phyloP scores from a whole-genome alignment of 2,113 vertebrate species.

The Ondatra zibethicus region DNA sequence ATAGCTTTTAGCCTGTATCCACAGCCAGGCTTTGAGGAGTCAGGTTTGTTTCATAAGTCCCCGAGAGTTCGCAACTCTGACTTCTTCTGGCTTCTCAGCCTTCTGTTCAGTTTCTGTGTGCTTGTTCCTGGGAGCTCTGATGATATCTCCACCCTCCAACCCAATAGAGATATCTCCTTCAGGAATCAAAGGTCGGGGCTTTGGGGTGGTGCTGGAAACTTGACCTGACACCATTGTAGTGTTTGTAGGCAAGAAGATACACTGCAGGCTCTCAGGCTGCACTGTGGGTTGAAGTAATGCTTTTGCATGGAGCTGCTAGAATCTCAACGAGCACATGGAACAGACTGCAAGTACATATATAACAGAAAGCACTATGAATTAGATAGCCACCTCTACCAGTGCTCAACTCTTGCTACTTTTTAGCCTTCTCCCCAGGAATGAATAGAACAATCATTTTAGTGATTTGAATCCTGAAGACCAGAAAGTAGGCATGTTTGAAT shows the following conservation, averaged over 20 bases:
- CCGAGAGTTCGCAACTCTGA: constrained; percentile 55
- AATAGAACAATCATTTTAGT: background rate
- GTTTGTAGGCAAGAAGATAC: constrained; percentile 1
- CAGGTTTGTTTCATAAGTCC: background rate
- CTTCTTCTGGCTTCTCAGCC: constrained; percentile 21
- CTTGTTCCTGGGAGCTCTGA: background rate
- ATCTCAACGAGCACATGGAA: background rate
- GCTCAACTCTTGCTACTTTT: background rate
- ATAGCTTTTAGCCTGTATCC: constrained; percentile 37
- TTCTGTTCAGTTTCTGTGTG: constrained; percentile 28
- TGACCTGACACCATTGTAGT: no score
- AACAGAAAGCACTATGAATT: constrained; percentile 14
- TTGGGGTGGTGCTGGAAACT: background rate
- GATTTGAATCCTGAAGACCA: background rate
- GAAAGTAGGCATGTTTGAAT: background rate
- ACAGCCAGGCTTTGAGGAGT: constrained; percentile 33
- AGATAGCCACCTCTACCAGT: background rate
- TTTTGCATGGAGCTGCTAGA: background rate
- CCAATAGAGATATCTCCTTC: background rate
- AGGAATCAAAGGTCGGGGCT: background rate
- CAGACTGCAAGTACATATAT: background rate
- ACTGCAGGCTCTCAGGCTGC: background rate
- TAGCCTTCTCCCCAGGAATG: background rate
- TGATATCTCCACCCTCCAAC: background rate
- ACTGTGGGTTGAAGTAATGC: background rate